Percentiles rank a stretch among this genome's conserved stretches.
phyloP scores from a whole-genome alignment of 2,113 vertebrate genomes.

The Myotis lucifugus region DNA sequence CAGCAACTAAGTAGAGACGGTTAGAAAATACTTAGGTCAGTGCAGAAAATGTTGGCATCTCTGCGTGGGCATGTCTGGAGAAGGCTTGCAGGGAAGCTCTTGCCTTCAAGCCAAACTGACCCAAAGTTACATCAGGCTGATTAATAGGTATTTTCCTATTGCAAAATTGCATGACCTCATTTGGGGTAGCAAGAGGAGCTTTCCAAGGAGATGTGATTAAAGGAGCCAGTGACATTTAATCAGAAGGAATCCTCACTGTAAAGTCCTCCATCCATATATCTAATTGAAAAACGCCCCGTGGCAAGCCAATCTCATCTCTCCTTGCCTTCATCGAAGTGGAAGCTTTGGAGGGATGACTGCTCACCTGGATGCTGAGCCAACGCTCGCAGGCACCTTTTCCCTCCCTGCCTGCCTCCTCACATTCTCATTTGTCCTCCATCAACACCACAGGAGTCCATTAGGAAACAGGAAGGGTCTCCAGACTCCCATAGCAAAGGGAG shows the following conservation, averaged over 20 bases:
- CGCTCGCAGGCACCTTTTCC: not conserved
- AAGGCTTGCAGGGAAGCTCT: not conserved
- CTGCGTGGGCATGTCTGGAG: not conserved
- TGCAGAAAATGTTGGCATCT: not conserved
- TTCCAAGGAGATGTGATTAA: slow-evolving; percentile 45
- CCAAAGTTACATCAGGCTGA: not conserved
- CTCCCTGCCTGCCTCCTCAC: not conserved
- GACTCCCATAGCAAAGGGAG: not conserved
- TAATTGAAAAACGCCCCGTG: not conserved
- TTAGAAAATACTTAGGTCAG: not conserved
- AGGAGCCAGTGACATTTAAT: slow-evolving; percentile 14
- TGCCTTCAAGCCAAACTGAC: slow-evolving; percentile 19
- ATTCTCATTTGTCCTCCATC: not conserved
- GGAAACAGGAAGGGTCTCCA: not conserved
- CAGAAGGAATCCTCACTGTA: not conserved
- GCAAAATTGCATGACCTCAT: slow-evolving; percentile 21
- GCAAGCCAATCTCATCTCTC: slow-evolving; percentile 9
- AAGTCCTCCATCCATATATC: not conserved
- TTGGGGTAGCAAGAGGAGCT: slow-evolving; percentile 13
- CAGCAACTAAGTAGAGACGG: not conserved
- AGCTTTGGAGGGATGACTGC: not conserved
- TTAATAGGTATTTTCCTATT: slow-evolving; percentile 37
- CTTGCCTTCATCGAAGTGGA: not conserved
- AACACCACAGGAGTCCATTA: not conserved
- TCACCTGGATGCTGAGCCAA: not conserved